Evolutionary conservation across 2,888 invertebrate genomes (phyloP), one percentile per base, ranked within the genome.

Genomic region (Pseudanteris insignis): DNA sequence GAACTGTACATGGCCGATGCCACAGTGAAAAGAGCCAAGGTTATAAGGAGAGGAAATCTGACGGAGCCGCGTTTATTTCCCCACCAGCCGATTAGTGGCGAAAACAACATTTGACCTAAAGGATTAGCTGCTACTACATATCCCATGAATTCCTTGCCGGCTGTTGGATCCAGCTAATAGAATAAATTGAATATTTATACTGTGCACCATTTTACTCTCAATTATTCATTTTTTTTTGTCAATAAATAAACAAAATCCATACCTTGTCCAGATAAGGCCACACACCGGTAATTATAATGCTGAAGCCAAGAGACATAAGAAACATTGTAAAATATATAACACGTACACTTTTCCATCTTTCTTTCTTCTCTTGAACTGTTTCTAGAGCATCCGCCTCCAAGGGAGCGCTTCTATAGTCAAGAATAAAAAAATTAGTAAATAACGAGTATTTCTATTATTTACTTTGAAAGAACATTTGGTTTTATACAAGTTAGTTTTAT

Each of bases 251-350:
- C 26, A 30, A 30, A 11, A 30, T 36, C 68, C 68, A 78, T 82
- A 92, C 93, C 86, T 91, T 91, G 75, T 89, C 88, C 53, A 94
- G 85, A 78, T 91, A 94, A 1, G 93, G 93, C 91, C 91, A 94
- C 34, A 93, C 90, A 48, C 92, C 92, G 0, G 93, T 92, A 32
- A 94, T 83, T 67, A 91, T 88, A 67, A 93, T 91, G 77, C 92
- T 92, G 81, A 93, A 93, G 14, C 92, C 93, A 38, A 94, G 82
- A 0, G 92, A 91, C 87, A 93, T 92, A 66, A 92, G 85, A 81
- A 94, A 93, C 89, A 92, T 92, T 47, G 92, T 92, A 80, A 92
- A 92, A 81, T 93, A 92, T 73, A 93, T 89, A 30, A 90, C 84
- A 72, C 89, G 87, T 62, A 93, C 84, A 64, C 92, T 92, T 65